Percentiles rank a stretch among this genome's conserved stretches.
phyloP scores from a whole-genome alignment of 1,140 invertebrate genomes.

The Drosophila chauvacae region DNA sequence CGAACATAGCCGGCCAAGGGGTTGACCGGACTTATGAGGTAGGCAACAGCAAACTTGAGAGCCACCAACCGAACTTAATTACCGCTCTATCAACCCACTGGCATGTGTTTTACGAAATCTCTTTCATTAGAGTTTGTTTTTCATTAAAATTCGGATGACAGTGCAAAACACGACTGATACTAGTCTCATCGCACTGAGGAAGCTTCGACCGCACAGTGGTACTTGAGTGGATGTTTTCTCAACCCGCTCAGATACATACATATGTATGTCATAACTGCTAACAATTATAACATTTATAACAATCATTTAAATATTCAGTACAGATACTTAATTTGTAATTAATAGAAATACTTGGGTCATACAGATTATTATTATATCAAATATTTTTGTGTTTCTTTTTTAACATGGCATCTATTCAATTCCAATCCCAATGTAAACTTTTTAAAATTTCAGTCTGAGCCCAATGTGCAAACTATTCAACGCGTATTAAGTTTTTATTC shows the following conservation, averaged over 20 bases:
- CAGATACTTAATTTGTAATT: not conserved
- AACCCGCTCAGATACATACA: not conserved
- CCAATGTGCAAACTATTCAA: slow-evolving; percentile 25
- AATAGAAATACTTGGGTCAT: not conserved
- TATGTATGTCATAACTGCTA: not conserved
- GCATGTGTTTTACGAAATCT: slow-evolving; percentile 23
- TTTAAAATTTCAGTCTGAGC: not conserved
- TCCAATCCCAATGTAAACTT: no score
- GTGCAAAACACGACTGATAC: slow-evolving; percentile 14
- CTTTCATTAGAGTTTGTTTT: slow-evolving; percentile 16
- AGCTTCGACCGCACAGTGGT: slow-evolving; percentile 19
- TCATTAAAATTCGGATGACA: slow-evolving; percentile 30
- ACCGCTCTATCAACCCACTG: slow-evolving; percentile 15
- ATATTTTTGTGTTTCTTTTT: not conserved
- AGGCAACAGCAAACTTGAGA: not conserved
- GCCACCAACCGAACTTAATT: slow-evolving; percentile 18
- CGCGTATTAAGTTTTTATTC: slow-evolving; percentile 29
- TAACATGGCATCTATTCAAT: not conserved
- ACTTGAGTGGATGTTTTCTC: not conserved
- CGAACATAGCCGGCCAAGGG: not conserved
- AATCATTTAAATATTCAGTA: not conserved
- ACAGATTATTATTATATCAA: not conserved
- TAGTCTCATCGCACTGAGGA: slow-evolving; percentile 1
- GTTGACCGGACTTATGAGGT: not conserved
- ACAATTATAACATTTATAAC: not conserved